Evolutionary conservation across 2,797 vertebrate species (phyloP).

Genomic region (Hybognathus amarus): DNA sequence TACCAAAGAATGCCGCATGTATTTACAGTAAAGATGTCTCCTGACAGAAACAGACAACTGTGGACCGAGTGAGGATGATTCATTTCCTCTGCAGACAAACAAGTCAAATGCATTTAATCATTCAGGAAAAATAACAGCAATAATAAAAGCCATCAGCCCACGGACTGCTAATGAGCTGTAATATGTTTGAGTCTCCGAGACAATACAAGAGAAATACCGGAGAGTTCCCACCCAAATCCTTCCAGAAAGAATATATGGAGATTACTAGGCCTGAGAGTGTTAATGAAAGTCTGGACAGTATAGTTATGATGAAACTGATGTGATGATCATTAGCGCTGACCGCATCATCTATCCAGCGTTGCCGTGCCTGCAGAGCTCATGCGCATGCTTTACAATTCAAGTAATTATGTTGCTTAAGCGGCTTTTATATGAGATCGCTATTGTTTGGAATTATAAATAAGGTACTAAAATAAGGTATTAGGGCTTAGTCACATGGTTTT

Average conservation of each 20-base stretch:
- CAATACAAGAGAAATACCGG: not conserved
- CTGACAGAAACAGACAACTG: conserved; percentile 50
- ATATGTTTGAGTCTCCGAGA: conserved; percentile 36
- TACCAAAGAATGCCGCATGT: not conserved
- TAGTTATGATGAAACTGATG: conserved; percentile 33
- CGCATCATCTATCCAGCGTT: conserved; percentile 34
- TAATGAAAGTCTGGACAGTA: conserved; percentile 2
- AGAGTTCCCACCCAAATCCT: not conserved
- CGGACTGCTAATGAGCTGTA: conserved; percentile 51
- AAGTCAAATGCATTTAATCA: conserved; percentile 51
- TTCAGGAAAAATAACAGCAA: conserved; percentile 41
- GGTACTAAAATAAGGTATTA: conserved; percentile 4
- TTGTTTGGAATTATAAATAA: conserved; percentile 14
- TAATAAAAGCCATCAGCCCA: conserved; percentile 31
- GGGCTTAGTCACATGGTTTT: not conserved
- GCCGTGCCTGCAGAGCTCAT: not conserved
- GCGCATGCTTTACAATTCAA: not conserved
- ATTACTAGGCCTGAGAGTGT: not conserved
- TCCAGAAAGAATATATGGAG: not conserved
- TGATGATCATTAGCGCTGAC: conserved; percentile 30
- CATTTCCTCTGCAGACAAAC: conserved; percentile 47
- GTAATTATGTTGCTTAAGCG: conserved; percentile 27
- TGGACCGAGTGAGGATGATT: conserved; percentile 46
- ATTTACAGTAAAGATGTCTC: conserved; percentile 54
- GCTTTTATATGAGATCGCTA: conserved; percentile 30